Base-by-base conservation (phyloP, 2,113 vertebrate genomes). In the Onychostoma macrolepis region DNA sequence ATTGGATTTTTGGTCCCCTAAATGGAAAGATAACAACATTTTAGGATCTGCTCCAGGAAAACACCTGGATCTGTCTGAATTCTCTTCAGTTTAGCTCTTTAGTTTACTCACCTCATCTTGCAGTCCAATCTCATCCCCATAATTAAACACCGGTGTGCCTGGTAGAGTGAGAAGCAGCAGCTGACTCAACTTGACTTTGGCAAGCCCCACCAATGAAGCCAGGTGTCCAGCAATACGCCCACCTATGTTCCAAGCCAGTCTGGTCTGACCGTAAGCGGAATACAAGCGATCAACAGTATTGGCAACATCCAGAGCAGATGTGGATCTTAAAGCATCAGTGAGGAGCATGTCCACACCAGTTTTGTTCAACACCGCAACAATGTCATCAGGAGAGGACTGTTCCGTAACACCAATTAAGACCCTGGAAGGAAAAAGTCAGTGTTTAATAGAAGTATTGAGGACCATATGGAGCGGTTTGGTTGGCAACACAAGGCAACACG, bases 41-140 rank as follows among this genome's bases (percentile, higher is more conserved):
- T 71, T 36, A 71, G 28, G 9, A 50, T 69, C 58, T 38, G n/a
- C 10, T 28, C 41, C 6, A 4, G n/a, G 13, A 50, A 71, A 74
- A 26, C 24, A 74, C 4, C 12, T 41, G 4, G 24, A 38, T 38
- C 13, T 19, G 24, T n/a, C 6, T 13, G 26, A 7, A 7, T 38
- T 36, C 26, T 38, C 33, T 80, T 11, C n/a, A n/a, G n/a, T n/a
- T n/a, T n/a, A n/a, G n/a, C n/a, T 2, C n/a, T 53, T 26, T 4
- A 24, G 21, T 36, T 6, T 10, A 4, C 91, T 91, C 87, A 94
- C 94, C 89, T 89, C 10, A 13, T 91, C 93, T 84, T 78, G 85
- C 79, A 97, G 91, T 19, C 96, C 96, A 2, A 97, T 96, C 92
- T 97, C 96, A 28, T 97, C 96, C 1, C 97, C 97, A 1, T 96